Base-by-base conservation (phyloP, 2,797 vertebrate genomes). In the Lepus townsendii region DNA sequence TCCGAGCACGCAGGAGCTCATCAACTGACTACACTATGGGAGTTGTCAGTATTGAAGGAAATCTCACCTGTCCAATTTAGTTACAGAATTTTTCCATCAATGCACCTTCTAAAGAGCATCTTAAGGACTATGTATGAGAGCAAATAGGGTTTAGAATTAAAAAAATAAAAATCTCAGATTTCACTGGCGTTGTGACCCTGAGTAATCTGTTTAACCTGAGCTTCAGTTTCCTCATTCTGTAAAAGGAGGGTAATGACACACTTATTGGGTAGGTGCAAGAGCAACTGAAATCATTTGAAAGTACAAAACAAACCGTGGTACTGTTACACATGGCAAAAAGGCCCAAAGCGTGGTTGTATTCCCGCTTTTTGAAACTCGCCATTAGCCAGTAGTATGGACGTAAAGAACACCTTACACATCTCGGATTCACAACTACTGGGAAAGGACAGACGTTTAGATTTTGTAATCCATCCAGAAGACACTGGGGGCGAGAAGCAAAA, bases 381-480 rank as follows among this genome's bases (percentile, higher is more conserved):
- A 78, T 52, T 90, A 83, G 83, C 50, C 76, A 78, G 63, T 50
- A 54, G 35, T 8, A 84, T 4, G 11, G 65, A 63, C n/a, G 24
- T 1, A 26, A 27, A 85, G n/a, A 83, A 57, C 14, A 69, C 3
- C 38, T 57, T 60, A 42, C 19, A 65, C 16, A 72, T 50, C 60
- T 65, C 80, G 42, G 12, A 47, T 62, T 17, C 19, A 54, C 66
- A 35, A 83, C 80, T 88, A 76, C 71, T 84, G 65, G 7, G 32
- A 76, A 4, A 72, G 54, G 30, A 82, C 14, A 42, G 69, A 16
- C 77, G 65, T 75, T 91, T 68, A 79, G n/a, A 72, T 42, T 65
- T 87, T 75, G 63, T 65, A 54, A 80, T 92, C 86, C 89, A 93
- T 65, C 62, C 83, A 94, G 71, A 83, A 93, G 50, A 63, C 54